Evolutionary conservation across 2,888 invertebrate genomes (phyloP).

Genomic region (Phrixothrix hirtus): DNA sequence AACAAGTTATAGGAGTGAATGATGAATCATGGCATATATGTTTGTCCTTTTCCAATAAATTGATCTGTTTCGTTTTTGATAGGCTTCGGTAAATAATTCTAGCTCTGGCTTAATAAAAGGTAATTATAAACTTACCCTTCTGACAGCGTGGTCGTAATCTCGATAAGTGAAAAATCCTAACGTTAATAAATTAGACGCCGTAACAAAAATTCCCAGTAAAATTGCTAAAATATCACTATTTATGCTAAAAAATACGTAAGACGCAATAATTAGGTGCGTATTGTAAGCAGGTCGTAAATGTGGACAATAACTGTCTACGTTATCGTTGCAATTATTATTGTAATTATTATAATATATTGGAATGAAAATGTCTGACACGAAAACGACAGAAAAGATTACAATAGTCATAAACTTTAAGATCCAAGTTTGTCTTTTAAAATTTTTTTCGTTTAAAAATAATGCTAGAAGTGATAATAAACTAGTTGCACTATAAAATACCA

Average conservation of each 20-base stretch:
- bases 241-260: conserved; percentile 83
- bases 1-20: too few relatives aligned
- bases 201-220: conserved; percentile 69
- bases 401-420: conserved; percentile 53
- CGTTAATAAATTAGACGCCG: conserved; percentile 66
- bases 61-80: too few relatives aligned
- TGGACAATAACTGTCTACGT: too few relatives aligned
- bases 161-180: conserved; percentile 62
- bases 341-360: conserved; percentile 64
- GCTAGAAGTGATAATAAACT: conserved; percentile 56
- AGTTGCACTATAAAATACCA: conserved; percentile 55
- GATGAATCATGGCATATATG: too few relatives aligned
- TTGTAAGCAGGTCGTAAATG: conserved; percentile 73
- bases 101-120: too few relatives aligned
- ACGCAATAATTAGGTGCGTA: conserved; percentile 73
- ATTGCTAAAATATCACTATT: conserved; percentile 73
- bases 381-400: conserved; percentile 48
- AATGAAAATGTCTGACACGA: conserved; percentile 65
- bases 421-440: conserved; percentile 36
- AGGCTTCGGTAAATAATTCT: too few relatives aligned
- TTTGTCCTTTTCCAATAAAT: too few relatives aligned
- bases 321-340: too few relatives aligned
- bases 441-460: conserved; percentile 56
- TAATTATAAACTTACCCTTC: conserved; percentile 22
- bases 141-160: conserved; percentile 9